Evolutionary conservation across 2,113 vertebrate species (phyloP).

Genomic region (Lonchura striata): DNA sequence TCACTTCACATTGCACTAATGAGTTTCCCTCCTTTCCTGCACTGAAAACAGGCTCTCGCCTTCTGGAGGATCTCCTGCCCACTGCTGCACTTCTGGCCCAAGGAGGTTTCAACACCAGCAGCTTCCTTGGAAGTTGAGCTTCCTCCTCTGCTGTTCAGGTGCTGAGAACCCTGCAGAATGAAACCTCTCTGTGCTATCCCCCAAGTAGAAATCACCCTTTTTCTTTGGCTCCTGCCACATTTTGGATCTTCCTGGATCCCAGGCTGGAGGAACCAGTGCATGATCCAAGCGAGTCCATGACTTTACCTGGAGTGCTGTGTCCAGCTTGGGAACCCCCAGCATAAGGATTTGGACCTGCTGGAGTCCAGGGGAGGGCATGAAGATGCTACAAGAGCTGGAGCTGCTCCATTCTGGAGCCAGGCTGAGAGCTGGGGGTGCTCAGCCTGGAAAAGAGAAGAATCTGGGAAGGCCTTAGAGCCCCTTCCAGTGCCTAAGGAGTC

Average conservation of each 20-base stretch:
- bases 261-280: neutral
- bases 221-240: neutral
- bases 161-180: neutral
- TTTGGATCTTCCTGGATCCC: neutral
- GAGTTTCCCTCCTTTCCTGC: neutral
- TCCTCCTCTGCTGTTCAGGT: neutral
- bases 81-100: neutral
- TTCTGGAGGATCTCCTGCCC: neutral
- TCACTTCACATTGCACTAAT: neutral
- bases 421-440: neutral
- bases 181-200: neutral
- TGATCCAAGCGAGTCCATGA: rapidly evolving
- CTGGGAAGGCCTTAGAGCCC: neutral
- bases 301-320: neutral
- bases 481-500: neutral
- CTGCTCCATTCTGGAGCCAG: neutral
- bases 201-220: neutral
- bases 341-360: rapidly evolving
- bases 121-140: neutral
- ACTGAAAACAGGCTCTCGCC: neutral
- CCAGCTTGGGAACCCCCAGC: neutral
- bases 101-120: neutral
- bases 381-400: neutral
- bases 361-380: neutral
- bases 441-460: neutral